phyloP scores from a whole-genome alignment of 1,140 invertebrate species.

The Glossosoma conforme region DNA sequence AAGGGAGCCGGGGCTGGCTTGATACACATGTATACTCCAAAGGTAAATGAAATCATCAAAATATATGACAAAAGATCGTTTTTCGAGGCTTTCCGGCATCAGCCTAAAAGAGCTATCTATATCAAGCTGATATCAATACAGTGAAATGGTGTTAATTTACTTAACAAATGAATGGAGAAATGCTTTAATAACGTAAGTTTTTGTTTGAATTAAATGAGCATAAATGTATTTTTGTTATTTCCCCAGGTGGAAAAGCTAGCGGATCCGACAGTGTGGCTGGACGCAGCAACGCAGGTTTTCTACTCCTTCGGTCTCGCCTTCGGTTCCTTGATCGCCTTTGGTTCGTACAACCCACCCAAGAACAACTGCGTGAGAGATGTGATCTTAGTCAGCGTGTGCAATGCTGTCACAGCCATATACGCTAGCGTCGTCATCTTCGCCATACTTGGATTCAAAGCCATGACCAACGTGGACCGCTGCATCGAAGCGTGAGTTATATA shows the following conservation, averaged over 20 bases:
- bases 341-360: conserved; percentile 84
- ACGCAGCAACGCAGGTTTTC: conserved; percentile 93
- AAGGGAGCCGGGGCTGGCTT: conserved; percentile 84
- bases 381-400: conserved; percentile 81
- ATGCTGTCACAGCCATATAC: conserved; percentile 89
- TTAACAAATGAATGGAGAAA: neutral
- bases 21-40: conserved; percentile 88
- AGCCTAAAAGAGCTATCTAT: neutral
- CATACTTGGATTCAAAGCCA: conserved; percentile 83
- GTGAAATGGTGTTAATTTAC: neutral
- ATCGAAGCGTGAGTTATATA: conserved; percentile 59
- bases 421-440: conserved; percentile 89
- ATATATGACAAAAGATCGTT: too few species aligned
- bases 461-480: conserved; percentile 74
- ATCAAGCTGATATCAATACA: neutral
- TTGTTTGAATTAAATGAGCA: neutral
- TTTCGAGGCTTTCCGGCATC: too few species aligned
- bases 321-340: conserved; percentile 87
- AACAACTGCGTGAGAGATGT: conserved; percentile 90
- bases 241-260: conserved; percentile 70
- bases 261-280: conserved; percentile 83
- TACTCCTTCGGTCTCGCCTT: conserved; percentile 92
- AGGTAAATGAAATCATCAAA: conserved; percentile 49
- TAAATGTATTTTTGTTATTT: neutral
- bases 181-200: neutral